These are phyloP conservation scores for Epinephelus lanceolatus DNA, from an alignment of 2,113 vertebrate species.

Conservation along the genomic window DNA sequence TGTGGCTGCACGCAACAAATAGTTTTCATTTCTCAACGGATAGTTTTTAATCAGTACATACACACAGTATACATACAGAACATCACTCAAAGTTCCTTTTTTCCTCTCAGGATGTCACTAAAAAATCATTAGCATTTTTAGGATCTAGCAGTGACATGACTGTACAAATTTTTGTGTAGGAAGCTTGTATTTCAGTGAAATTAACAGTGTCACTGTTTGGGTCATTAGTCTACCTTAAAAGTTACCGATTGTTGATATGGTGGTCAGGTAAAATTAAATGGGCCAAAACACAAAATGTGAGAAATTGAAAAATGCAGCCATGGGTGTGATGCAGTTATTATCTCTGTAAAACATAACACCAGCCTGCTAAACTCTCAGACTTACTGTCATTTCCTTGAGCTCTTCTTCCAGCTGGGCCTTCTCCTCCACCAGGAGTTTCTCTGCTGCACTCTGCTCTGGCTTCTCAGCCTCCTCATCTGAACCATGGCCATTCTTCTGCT, in stretches of 20 bases:
- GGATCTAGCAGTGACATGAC: not conserved
- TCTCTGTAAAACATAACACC: not conserved
- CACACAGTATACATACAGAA: too few relatives aligned
- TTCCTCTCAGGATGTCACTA: not conserved
- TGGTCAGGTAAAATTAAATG: not conserved
- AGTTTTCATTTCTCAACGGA: too few relatives aligned
- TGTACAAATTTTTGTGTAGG: not conserved
- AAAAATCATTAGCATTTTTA: not conserved
- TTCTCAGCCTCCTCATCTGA: conserved; percentile 89
- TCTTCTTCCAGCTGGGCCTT: conserved; percentile 93
- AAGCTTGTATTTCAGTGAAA: not conserved
- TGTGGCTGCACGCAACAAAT: too few relatives aligned
- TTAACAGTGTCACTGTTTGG: not conserved
- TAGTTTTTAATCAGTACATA: too few relatives aligned
- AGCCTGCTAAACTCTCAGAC: conserved; percentile 28
- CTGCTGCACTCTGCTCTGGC: conserved; percentile 78
- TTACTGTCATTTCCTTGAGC: conserved; percentile 91
- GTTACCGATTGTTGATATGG: not conserved
- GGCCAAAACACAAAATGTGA: not conserved
- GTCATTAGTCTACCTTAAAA: not conserved
- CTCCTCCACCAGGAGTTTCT: conserved; percentile 87
- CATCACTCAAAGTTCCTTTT: not conserved
- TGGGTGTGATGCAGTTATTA: not conserved
- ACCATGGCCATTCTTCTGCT: conserved; percentile 88
- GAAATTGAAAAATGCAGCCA: not conserved